Base-by-base conservation (phyloP, 2,888 invertebrate genomes). In the Pilophorus perplexus region DNA sequence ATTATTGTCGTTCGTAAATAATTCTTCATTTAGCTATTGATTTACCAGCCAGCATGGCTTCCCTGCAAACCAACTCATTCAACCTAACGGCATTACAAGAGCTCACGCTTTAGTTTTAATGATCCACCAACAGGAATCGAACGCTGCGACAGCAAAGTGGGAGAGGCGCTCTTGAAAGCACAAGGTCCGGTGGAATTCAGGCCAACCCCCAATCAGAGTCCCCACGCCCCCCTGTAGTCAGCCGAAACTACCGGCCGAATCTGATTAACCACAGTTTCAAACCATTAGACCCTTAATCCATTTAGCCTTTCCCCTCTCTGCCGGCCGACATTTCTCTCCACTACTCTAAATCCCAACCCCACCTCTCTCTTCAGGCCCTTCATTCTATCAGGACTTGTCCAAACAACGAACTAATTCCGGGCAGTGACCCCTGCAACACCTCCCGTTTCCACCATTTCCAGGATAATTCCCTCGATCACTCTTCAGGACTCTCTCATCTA, bases 251-350 rank as follows among this genome's bases (percentile, higher is more conserved):
- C 55, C 55, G 55, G 38, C 46, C 27, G 62, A 28, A 62, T 62
- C 62, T 62, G 62, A 62, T 62, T 62, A 46, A 62, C 44, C 62
- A 62, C 62, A 46, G 62, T 62, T 62, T 62, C 62, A 46, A 62
- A 62, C 62, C 44, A 62, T 62, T 59, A 27, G 62, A 62, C 62
- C 62, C 62, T 48, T 62, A 62, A 62, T 62, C 62, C 62, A 62
- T 62, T 62, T 62, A 62, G 44, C 28, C 62, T 16, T 62, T 38
- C 38, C 38, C 38, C 50, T 3, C 50, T 20, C 55, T 28, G 22
- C 55, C 23, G 33, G 33, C 22, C 38, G 14, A 20, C 20, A 55
- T 38, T 55, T 55, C 55, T 38, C 55, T 55, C 55, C 22, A 55
- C 20, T 20, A 38, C 38, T 38, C 38, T 55, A 38, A 55, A 38